A percentile compares a stretch with the other conserved stretches of the same genome.
phyloP scores from a whole-genome alignment of 2,113 vertebrate species.

The Crotalus horridus region DNA sequence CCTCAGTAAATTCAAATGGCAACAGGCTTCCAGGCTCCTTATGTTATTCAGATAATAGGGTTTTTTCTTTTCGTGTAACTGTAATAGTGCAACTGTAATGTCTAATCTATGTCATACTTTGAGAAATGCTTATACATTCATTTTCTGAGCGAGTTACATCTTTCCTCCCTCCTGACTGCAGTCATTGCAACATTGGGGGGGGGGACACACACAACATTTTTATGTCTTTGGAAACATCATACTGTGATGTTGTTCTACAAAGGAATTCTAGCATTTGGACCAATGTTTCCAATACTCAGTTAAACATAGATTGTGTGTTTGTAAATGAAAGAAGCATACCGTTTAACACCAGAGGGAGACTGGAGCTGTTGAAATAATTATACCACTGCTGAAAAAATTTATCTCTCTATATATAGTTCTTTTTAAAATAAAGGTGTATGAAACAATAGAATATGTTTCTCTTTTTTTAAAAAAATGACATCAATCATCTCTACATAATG shows the following conservation, averaged over 20 bases:
- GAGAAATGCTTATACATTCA: conserved; percentile 44
- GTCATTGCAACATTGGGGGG: conserved; percentile 14
- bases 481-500: conserved; percentile 75
- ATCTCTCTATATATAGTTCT: conserved; percentile 38
- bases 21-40: conserved; percentile 62
- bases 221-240: conserved; percentile 22
- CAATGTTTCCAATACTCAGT: conserved; percentile 31
- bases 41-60: conserved; percentile 48
- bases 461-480: conserved; percentile 60
- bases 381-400: conserved; percentile 53
- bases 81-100: conserved; percentile 45
- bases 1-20: conserved; percentile 64
- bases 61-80: conserved; percentile 48
- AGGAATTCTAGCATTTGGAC: conserved; percentile 20
- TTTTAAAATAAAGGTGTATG: conserved; percentile 59
- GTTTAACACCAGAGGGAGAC: conserved; percentile 34
- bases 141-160: conserved; percentile 7
- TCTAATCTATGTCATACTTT: conserved; percentile 54
- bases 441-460: conserved; percentile 67
- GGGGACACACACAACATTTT: not conserved
- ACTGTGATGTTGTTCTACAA: not conserved
- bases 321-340: conserved; percentile 37
- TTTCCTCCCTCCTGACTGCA: not conserved
- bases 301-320: conserved; percentile 37
- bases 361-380: conserved; percentile 53